Base-by-base conservation (phyloP, 2,797 vertebrate species). In the Sebastes hopkinsi region DNA sequence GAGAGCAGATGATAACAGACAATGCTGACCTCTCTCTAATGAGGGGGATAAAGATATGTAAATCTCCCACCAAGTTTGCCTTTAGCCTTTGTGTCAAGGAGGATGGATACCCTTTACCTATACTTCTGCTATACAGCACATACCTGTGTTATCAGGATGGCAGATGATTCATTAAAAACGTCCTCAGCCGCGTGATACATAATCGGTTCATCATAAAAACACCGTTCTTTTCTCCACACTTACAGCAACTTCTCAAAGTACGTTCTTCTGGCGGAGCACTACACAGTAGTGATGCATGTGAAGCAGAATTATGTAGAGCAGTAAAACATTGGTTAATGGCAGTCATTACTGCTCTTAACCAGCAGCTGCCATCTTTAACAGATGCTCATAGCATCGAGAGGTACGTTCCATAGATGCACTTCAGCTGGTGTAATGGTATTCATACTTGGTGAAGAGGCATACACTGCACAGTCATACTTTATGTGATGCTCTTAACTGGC, bases 291-390 rank as follows among this genome's bases (percentile, higher is more conserved):
- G 73, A 83, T 79, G 71, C 73, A 86, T 75, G 59, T 38, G 75
- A 75, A 58, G 54, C 76, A 83, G 66, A 83, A 82, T 81, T 69
- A 83, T 76, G 70, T 62, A 82, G 67, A 86, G 83, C 56, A 68
- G 69, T 36, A 68, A 89, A 89, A 90, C 80, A 86, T 59, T 72
- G 72, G 75, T 77, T 91, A 85, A 92, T 89, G 81, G 82, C 84
- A 82, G 88, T 87, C 67, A 90, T 92, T 89, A 89, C 75, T 82
- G 85, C 87, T 83, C 81, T 91, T 83, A 90, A 87, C 75, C 79
- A 83, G 74, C 90, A 91, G 70, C 87, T 92, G 91, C 78, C 80
- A 84, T 86, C 82, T 86, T 54, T 80, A 80, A 81, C 83, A 84
- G 80, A 88, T 84, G 82, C 83, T 90, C 60, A 70, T 30, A 55